Evolutionary conservation across 2,888 invertebrate genomes (phyloP).

Genomic region (Oxyteleia sp.): DNA sequence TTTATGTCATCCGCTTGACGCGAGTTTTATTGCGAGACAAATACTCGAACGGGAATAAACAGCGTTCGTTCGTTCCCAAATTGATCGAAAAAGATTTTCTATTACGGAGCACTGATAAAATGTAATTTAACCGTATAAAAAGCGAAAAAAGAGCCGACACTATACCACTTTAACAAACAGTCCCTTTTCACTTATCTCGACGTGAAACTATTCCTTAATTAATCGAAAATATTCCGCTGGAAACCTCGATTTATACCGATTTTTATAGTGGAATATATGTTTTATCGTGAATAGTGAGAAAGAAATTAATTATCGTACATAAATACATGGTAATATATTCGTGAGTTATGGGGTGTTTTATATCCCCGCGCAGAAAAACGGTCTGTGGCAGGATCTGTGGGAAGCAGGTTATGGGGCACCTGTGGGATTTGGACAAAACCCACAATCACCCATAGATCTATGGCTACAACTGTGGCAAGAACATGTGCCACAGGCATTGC

Average conservation of each 20-base stretch:
- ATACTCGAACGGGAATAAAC: background rate
- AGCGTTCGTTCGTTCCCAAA: slow-evolving; percentile 16
- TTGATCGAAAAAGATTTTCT: slow-evolving; percentile 26
- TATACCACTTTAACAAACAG: slow-evolving; percentile 30
- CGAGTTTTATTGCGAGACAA: no score
- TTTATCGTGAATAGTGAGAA: slow-evolving; percentile 9
- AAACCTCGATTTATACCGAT: background rate
- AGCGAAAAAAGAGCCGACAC: slow-evolving; percentile 11
- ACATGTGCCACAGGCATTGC: no score
- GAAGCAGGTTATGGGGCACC: no score
- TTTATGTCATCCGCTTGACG: background rate
- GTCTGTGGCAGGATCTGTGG: no score
- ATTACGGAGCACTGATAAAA: slow-evolving; percentile 17
- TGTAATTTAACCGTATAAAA: slow-evolving; percentile 21
- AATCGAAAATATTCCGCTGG: slow-evolving; percentile 15
- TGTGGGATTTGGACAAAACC: no score
- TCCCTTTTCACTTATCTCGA: slow-evolving; percentile 24
- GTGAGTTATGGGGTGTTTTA: background rate
- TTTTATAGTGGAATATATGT: slow-evolving; percentile 15
- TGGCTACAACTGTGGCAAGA: no score
- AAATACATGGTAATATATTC: slow-evolving; percentile 17
- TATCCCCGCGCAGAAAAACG: no score
- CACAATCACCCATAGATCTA: no score
- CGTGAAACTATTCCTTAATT: slow-evolving; percentile 16
- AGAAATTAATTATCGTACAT: slow-evolving; percentile 6